These are phyloP conservation scores for Malachius bipustulatus DNA, from an alignment of 2,888 invertebrate genomes.

Conservation along the genomic window DNA sequence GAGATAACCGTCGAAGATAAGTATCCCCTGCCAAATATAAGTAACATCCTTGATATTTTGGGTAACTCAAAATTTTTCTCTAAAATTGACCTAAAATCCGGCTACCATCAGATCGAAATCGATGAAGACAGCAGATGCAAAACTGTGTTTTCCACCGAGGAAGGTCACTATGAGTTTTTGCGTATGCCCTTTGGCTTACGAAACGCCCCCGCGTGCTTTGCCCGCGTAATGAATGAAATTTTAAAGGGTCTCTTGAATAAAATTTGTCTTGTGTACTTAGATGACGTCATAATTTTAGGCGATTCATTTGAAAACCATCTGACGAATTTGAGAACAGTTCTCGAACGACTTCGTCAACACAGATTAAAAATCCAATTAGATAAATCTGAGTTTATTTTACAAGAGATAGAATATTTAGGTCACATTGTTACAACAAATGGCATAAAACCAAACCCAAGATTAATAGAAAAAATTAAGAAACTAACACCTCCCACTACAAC, in stretches of 20 bases:
- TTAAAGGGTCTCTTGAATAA: too few species aligned
- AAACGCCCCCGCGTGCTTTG: background rate
- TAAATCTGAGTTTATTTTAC: too few species aligned
- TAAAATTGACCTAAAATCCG: background rate
- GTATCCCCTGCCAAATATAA: background rate
- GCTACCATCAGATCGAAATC: constrained; percentile 1
- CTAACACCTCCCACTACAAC: too few species aligned
- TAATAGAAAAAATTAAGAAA: too few species aligned
- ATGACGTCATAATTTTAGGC: background rate
- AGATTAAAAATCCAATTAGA: constrained; percentile 1
- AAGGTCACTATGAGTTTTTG: background rate
- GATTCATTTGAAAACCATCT: background rate
- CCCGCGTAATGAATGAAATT: background rate
- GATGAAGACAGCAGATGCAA: background rate
- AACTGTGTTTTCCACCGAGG: background rate
- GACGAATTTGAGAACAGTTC: background rate
- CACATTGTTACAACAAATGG: too few species aligned
- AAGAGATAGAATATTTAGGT: too few species aligned
- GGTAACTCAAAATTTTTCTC: constrained; percentile 1
- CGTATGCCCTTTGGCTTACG: background rate
- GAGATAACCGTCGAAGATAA: constrained; percentile 3
- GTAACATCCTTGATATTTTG: background rate
- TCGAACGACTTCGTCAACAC: background rate
- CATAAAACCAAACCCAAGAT: too few species aligned
- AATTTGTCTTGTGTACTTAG: too few species aligned